A percentile compares a stretch with the other conserved stretches of the same genome.
phyloP scores from a whole-genome alignment of 2,797 vertebrate species.

The Sebastes iracundus region DNA sequence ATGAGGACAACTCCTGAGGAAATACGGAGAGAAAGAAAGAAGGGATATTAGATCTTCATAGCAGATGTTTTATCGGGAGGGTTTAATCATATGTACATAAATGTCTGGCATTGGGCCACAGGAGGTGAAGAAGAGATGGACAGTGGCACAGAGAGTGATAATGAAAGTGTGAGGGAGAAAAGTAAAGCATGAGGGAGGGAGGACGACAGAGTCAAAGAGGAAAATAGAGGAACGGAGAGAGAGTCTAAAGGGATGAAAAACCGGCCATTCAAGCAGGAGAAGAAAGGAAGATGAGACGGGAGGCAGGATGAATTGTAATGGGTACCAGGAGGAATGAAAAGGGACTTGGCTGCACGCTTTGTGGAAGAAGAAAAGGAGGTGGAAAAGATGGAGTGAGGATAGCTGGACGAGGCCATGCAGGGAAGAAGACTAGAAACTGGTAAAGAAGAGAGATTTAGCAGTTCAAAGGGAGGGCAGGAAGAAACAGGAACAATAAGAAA shows the following conservation, averaged over 20 bases:
- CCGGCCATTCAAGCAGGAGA: neutral
- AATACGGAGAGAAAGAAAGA: neutral
- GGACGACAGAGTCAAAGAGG: neutral
- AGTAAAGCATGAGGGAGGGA: neutral
- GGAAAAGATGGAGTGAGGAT: neutral
- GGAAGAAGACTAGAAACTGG: neutral
- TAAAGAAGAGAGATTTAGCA: neutral
- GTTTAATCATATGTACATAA: neutral
- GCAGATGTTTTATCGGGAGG: constrained; percentile 6
- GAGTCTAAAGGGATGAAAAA: neutral
- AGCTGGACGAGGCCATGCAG: neutral
- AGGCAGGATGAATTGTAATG: constrained; percentile 17
- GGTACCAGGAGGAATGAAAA: constrained; percentile 12
- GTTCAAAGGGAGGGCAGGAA: constrained; percentile 16
- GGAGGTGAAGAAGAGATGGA: neutral
- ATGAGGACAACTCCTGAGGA: neutral
- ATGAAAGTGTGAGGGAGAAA: neutral
- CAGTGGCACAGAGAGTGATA: neutral
- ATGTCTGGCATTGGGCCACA: neutral
- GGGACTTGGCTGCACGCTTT: neutral
- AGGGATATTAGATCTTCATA: neutral
- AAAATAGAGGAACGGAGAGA: neutral
- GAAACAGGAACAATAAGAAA: neutral
- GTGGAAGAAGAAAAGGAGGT: neutral
- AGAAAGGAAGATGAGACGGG: constrained; percentile 19